Evolutionary conservation across 2,797 vertebrate genomes (phyloP).

Genomic region (Glyptemys insculpta): DNA sequence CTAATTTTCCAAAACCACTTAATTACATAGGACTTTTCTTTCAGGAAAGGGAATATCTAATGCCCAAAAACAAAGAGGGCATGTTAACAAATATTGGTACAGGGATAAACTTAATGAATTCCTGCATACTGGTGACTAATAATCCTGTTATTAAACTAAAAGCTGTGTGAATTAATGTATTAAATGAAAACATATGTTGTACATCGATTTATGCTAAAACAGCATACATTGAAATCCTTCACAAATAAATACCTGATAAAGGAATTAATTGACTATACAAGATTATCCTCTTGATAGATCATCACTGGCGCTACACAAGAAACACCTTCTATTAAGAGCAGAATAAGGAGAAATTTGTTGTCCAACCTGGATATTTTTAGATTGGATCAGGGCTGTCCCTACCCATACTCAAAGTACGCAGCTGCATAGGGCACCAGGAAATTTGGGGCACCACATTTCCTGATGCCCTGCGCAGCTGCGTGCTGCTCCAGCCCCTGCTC

Average conservation of each 20-base stretch:
- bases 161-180: background rate
- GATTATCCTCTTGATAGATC: conserved; percentile 56
- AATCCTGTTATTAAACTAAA: conserved; percentile 61
- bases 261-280: conserved; percentile 62
- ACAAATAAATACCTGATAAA: conserved; percentile 59
- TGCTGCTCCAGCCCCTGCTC: too few relatives aligned
- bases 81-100: background rate
- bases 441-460: too few relatives aligned
- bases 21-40: background rate
- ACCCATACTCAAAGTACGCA: too few relatives aligned
- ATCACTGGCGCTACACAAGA: conserved; percentile 14
- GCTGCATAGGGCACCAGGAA: too few relatives aligned
- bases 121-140: conserved; percentile 17
- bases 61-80: background rate
- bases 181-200: conserved; percentile 60
- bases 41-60: background rate
- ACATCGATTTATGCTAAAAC: conserved; percentile 67
- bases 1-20: background rate
- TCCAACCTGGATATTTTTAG: conserved; percentile 69
- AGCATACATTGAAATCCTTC: conserved; percentile 54
- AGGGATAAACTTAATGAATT: background rate
- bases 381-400: too few relatives aligned
- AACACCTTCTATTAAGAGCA: conserved; percentile 56
- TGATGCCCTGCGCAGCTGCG: too few relatives aligned
- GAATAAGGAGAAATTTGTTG: conserved; percentile 66